phyloP scores from a whole-genome alignment of 2,797 vertebrate genomes.

The Petrocephalus schoutedeni region DNA sequence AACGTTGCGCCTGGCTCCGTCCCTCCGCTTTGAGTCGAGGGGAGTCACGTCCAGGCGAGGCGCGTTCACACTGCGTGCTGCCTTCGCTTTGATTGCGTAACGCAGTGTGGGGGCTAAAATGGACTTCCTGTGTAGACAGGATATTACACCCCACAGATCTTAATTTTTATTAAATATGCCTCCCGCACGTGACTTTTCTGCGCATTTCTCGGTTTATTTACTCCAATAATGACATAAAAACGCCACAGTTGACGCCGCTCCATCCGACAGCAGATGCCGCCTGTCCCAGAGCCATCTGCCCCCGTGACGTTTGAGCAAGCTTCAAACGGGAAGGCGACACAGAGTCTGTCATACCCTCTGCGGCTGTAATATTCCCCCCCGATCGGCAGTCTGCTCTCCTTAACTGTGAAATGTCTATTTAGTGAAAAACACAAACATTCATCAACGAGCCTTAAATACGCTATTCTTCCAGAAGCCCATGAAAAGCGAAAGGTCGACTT shows the following conservation, averaged over 20 bases:
- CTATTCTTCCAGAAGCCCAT: not conserved
- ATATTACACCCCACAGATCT: not conserved
- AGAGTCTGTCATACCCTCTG: slow-evolving; percentile 4
- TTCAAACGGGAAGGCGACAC: not conserved
- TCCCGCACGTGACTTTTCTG: not conserved
- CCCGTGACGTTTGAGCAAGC: not conserved
- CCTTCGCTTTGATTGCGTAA: not conserved
- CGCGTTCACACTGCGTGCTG: not conserved
- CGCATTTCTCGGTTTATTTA: not conserved
- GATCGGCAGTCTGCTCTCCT: not conserved
- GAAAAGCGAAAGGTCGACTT: not conserved
- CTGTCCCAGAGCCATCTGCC: not conserved
- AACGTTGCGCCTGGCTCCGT: not conserved
- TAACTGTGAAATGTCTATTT: not conserved
- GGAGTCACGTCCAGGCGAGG: not conserved
- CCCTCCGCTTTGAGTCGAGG: not conserved
- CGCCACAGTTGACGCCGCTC: not conserved
- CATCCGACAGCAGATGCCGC: not conserved
- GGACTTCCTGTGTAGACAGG: not conserved
- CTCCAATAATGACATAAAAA: slow-evolving; percentile 2
- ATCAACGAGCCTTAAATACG: not conserved
- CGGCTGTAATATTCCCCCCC: not conserved
- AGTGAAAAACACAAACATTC: not conserved
- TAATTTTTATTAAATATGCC: not conserved
- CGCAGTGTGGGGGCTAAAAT: not conserved